Base-by-base conservation (phyloP, 2,888 invertebrate species). In the Chironomus tentans region DNA sequence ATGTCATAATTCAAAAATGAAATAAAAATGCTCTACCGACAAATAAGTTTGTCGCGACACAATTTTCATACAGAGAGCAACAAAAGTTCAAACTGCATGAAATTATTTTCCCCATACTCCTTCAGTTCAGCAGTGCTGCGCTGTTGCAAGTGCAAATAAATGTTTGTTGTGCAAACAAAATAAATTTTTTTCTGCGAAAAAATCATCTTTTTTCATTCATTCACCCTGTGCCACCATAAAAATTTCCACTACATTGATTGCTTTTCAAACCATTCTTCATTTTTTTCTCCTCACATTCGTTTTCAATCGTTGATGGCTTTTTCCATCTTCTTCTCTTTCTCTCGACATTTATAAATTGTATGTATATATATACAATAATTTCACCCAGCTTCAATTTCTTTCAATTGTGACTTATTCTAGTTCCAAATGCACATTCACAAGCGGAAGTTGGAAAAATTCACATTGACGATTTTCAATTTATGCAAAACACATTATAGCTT, bases 211-310 rank as follows among this genome's bases (percentile, higher is more conserved):
- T 69, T 47, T 47, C 38, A 69, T 38, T 22, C 13, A 15, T 50
- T 70, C 56, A 18, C 56, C 15, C 18, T 56, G 56, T 56, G n/a
- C 70, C 48, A 48, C 56, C 48, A 22, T 50, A 65, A 65, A n/a
- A 72, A 72, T 72, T 72, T 72, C 72, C 72, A 72, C 61, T 62
- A 72, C 72, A 72, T 72, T 72, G 72, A 72, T 72, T 72, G 72
- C 72, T 72, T 72, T 72, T 61, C 62, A 72, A 18, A 21, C 61
- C n/a, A 47, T 71, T 38, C 56, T 71, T 56, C 50, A 71, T 48
- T 71, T 71, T 22, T 56, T 50, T 50, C 47, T 50, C 21, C 24
- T 22, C 13, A 50, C 38, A 13, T 22, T 48, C 13, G 38, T 38
- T 48, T 12, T 13, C 21, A 47, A 56, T 38, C 38, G 38, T 50